Conservation (phyloP, 1,140 invertebrate species). For the Philaenus spumarius region DNA sequence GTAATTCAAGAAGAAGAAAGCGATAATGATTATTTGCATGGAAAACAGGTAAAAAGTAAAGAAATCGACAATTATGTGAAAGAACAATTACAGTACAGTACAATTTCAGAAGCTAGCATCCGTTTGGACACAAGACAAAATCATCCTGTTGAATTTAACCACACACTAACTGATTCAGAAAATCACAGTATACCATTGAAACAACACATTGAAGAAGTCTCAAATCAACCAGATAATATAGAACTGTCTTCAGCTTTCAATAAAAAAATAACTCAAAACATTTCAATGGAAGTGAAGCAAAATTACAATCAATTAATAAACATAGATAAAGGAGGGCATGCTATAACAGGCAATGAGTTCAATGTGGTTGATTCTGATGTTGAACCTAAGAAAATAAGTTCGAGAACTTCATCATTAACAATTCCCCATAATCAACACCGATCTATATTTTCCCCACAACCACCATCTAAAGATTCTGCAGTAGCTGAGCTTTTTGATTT, state of each 20-base stretch:
- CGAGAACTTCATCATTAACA: conserved; percentile 27
- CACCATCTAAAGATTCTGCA: conserved; percentile 51
- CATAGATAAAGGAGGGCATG: conserved; percentile 19
- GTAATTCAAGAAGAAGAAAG: too few species aligned
- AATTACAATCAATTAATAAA: conserved; percentile 27
- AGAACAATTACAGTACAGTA: too few species aligned
- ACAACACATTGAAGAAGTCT: neutral
- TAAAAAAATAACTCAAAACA: neutral
- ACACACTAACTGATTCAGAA: too few species aligned
- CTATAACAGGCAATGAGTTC: conserved; percentile 13
- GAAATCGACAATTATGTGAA: too few species aligned
- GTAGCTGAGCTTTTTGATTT: conserved; percentile 56
- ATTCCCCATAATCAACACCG: conserved; percentile 42
- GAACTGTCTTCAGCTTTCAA: too few species aligned
- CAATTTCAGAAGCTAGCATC: too few species aligned
- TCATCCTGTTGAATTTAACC: too few species aligned
- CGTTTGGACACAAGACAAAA: too few species aligned
- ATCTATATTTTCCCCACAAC: conserved; percentile 64
- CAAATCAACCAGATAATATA: neutral
- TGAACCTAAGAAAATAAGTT: conserved; percentile 29
- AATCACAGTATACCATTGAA: too few species aligned
- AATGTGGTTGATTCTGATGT: conserved; percentile 13
- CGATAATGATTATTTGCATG: too few species aligned
- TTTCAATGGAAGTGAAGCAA: conserved; percentile 23
- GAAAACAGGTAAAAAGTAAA: too few species aligned